Evolutionary conservation across 2,113 vertebrate species (phyloP).

Genomic region (Catharus bicknelli): DNA sequence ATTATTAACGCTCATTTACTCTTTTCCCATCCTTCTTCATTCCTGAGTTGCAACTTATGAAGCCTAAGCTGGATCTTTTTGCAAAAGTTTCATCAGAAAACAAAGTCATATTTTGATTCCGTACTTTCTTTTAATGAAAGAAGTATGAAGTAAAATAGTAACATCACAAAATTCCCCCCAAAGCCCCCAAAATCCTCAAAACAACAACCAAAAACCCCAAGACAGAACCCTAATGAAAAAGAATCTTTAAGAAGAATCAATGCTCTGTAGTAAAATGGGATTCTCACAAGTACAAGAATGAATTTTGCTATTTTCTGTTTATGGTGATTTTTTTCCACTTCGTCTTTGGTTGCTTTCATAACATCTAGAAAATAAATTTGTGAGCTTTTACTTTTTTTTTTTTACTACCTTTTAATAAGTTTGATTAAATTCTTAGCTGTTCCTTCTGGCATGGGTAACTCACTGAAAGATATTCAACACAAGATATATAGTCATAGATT

Average conservation of each 20-base stretch:
- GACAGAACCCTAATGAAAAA: neutral
- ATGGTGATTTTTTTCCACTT: neutral
- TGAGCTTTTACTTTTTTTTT: neutral
- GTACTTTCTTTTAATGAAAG: neutral
- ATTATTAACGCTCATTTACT: neutral
- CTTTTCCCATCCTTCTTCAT: neutral
- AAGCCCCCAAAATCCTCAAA: accelerated
- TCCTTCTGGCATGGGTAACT: neutral
- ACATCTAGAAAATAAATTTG: neutral
- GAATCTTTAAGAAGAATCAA: neutral
- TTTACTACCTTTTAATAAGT: accelerated
- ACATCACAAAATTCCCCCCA: neutral
- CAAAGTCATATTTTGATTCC: neutral
- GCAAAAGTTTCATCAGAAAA: neutral
- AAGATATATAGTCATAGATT: neutral
- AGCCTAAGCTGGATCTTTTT: neutral
- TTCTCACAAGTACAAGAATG: neutral
- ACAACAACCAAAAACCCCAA: neutral
- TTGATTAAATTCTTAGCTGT: neutral
- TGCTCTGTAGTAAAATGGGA: neutral
- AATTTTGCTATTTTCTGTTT: neutral
- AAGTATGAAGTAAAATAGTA: neutral
- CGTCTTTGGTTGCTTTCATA: neutral
- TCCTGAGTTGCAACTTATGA: neutral
- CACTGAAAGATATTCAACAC: neutral